These are phyloP conservation scores for Lordiphosa mommai DNA, from an alignment of 1,140 invertebrate species.

Conservation along the genomic window DNA sequence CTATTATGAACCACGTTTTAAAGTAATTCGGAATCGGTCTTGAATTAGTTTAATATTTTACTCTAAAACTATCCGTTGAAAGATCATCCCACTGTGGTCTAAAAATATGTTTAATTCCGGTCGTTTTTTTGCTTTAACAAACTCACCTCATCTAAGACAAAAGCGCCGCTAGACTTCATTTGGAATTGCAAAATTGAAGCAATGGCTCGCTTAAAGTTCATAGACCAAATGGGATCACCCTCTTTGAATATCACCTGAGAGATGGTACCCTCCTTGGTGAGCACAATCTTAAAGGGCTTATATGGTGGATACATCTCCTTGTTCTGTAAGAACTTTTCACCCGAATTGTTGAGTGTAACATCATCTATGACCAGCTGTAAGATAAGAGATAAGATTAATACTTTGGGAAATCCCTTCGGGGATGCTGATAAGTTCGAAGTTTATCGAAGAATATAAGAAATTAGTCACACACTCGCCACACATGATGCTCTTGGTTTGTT, in stretches of 20 bases:
- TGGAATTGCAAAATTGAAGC: constrained; percentile 83
- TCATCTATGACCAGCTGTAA: constrained; percentile 76
- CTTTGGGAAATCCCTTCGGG: constrained; percentile 16
- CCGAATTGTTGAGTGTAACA: constrained; percentile 74
- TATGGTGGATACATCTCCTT: constrained; percentile 79
- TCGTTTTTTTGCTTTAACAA: no score
- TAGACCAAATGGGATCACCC: constrained; percentile 83
- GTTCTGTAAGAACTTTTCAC: constrained; percentile 76
- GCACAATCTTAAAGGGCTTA: constrained; percentile 74
- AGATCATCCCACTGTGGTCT: no score
- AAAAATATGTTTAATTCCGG: no score
- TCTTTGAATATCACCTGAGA: constrained; percentile 78
- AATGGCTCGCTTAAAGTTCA: constrained; percentile 85
- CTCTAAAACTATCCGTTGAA: no score
- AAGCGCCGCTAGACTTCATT: constrained; percentile 80
- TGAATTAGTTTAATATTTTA: no score
- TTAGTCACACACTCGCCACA: constrained; percentile 23
- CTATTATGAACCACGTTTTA: no score
- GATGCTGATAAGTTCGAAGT: neutral
- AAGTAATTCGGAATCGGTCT: no score
- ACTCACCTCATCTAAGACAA: constrained; percentile 80
- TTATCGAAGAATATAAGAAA: no score
- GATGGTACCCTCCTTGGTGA: constrained; percentile 59
- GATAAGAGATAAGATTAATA: neutral
- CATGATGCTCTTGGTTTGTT: constrained; percentile 8